Evolutionary conservation across 2,888 invertebrate species (phyloP), one percentile per base, ranked within the genome.

Genomic region (Leucania comma): DNA sequence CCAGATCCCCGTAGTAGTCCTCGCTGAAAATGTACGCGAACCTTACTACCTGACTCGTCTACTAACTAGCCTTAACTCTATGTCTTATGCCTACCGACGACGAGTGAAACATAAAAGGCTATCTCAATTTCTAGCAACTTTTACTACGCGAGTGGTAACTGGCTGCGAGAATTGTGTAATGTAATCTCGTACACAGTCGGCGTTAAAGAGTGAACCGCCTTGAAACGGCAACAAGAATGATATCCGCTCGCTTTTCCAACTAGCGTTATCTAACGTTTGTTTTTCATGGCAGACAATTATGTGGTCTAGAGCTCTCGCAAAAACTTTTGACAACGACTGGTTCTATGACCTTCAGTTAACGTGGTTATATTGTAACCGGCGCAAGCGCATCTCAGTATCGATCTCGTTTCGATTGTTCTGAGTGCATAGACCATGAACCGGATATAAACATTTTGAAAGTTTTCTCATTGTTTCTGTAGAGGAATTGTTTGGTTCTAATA

Each of bases 1-100:
- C 99, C 97, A 98, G 96, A 96, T 98, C 98, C 87, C 99, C 99
- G 93, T 99, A 99, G 97, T 99, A 99, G 97, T 99, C 98, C 97
- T 99, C 98, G 97, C 99, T 98, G 98, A 97, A 97, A 95, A 94
- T 92, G 93, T 91, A 95, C 91, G 94, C 92, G 91, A 85, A 93
- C 92, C 95, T 95, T 95, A 95, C 94, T 92, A 91, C 93, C 93
- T 91, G 91, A 92, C 91, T 89, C 90, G 88, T 90, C 92, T 89
- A 89, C 87, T 73, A 63, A 85, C 88, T 87, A 87, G 72, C 80
- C 90, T 92, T 93, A 92, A 86, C 72, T 84, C 87, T 91, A 91
- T 80, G 69, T 72, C 71, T 75, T 85, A 82, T 82, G 72, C 81
- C 86, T 88, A 86, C 73, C 75, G 80, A 76, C 76, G 64, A 69